phyloP scores from a whole-genome alignment of 2,888 invertebrate species.

The Fabriciana adippe region DNA sequence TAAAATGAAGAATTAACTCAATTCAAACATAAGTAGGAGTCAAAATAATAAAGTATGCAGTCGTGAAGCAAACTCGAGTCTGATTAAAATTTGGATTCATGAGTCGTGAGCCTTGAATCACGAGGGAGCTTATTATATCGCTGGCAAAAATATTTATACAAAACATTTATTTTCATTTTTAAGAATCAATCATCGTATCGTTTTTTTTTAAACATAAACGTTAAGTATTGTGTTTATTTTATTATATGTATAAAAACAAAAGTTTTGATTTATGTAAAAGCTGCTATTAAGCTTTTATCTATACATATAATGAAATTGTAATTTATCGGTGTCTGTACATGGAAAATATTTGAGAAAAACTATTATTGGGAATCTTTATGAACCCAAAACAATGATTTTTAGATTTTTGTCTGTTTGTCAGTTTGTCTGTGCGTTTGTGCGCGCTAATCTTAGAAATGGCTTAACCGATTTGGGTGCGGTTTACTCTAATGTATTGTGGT shows the following conservation, averaged over 20 bases:
- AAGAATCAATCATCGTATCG: constrained; percentile 18
- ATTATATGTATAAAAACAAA: background rate
- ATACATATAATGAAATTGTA: too few relatives aligned
- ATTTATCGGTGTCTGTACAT: too few relatives aligned
- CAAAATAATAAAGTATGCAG: constrained; percentile 27
- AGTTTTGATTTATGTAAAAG: too few relatives aligned
- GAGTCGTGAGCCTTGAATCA: constrained; percentile 33
- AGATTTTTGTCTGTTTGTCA: too few relatives aligned
- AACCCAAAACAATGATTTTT: too few relatives aligned
- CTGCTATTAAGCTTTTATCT: too few relatives aligned
- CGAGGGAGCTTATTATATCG: constrained; percentile 32
- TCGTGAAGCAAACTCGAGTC: constrained; percentile 24
- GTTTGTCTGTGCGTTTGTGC: too few relatives aligned
- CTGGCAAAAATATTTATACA: constrained; percentile 23
- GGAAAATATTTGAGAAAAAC: too few relatives aligned
- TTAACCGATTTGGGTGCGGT: too few relatives aligned
- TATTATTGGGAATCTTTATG: too few relatives aligned
- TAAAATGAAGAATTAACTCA: background rate
- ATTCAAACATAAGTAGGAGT: constrained; percentile 17
- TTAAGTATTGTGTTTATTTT: background rate
- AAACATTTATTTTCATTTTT: constrained; percentile 21
- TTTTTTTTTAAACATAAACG: constrained; percentile 7
- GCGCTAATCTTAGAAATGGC: too few relatives aligned
- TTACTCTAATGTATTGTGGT: too few relatives aligned
- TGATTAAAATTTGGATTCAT: constrained; percentile 32